A percentile compares a stretch with the other conserved stretches of the same genome.
Evolutionary conservation across 2,888 invertebrate genomes (phyloP).

Genomic region (Dromius quadrimaculatus): DNA sequence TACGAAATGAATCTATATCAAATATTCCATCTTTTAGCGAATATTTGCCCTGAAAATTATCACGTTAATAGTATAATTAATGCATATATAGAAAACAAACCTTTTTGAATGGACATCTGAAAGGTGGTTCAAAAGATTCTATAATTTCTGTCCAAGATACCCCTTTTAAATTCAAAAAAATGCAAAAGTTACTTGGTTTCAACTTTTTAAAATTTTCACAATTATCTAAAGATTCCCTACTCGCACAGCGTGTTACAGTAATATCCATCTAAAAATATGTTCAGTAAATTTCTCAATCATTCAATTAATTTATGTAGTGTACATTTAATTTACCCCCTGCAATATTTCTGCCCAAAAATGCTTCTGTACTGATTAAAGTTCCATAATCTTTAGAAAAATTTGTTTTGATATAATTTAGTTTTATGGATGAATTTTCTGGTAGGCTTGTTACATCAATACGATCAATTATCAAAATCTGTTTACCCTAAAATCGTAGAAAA

Average conservation of each 20-base stretch:
- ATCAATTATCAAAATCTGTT: not conserved
- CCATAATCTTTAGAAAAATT: not conserved
- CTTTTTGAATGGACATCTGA: not conserved
- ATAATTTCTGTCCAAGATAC: not conserved
- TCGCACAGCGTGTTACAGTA: not conserved
- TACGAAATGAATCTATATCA: not conserved
- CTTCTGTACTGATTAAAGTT: not conserved
- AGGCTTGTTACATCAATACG: not conserved
- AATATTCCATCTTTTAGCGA: slow-evolving; percentile 3
- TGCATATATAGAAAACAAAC: not conserved
- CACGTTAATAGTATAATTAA: not conserved
- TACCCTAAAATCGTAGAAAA: not conserved
- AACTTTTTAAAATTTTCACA: slow-evolving; percentile 1
- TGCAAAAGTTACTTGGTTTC: slow-evolving; percentile 2
- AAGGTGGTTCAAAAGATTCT: not conserved
- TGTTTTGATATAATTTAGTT: not conserved
- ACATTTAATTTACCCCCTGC: not conserved
- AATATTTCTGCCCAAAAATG: not conserved
- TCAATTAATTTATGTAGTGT: not conserved
- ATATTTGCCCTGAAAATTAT: slow-evolving; percentile 17
- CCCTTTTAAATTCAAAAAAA: not conserved
- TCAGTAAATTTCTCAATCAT: not conserved
- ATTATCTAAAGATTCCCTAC: slow-evolving; percentile 11
- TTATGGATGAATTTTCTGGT: not conserved
- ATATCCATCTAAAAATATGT: not conserved